Base-by-base conservation (phyloP, 2,113 vertebrate genomes). In the Alligator sinensis region DNA sequence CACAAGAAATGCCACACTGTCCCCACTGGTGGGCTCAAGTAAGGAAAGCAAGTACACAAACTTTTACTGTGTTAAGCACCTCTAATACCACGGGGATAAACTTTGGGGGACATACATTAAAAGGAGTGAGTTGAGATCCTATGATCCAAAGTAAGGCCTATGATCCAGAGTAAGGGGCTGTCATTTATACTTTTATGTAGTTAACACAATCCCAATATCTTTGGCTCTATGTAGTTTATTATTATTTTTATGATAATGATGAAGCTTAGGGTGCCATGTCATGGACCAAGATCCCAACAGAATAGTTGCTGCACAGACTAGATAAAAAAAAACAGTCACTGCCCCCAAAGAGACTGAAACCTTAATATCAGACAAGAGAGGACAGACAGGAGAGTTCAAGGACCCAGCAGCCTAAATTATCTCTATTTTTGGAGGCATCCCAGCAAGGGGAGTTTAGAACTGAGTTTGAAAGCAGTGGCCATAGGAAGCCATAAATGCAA, bases 11-110 rank as follows among this genome's bases (percentile, higher is more conserved):
- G 99, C 98, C 99, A 99, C 98, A 98, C 99, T 97, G 98, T 99
- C 98, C 99, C 99, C 97, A 99, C 99, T 92, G 99, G 99, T 99
- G 99, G 99, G 98, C 99, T 99, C 99, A 99, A 99, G 99, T 99
- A 99, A 99, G 99, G 99, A 99, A 99, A 99, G 99, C 99, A 99
- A 99, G 99, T 99, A 99, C 99, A 99, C 98, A 98, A 98, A 97
- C 97, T 98, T 98, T 98, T 98, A 97, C 98, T 98, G 98, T 95
- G 98, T 98, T 98, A 94, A 98, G 97, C 96, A 96, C 77, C 79
- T 97, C 92, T 92, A 80, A 76, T 90, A 86, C 63, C 84, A 55
- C 22, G 91, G 94, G 92, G 19, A 11, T 11, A 91, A 55, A 66
- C 28, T 77, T 86, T 28, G 87, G 75, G 55, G 54, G 70, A 80